phyloP scores from a whole-genome alignment of 1,140 invertebrate genomes.

The Atopsyche davidsoni region DNA sequence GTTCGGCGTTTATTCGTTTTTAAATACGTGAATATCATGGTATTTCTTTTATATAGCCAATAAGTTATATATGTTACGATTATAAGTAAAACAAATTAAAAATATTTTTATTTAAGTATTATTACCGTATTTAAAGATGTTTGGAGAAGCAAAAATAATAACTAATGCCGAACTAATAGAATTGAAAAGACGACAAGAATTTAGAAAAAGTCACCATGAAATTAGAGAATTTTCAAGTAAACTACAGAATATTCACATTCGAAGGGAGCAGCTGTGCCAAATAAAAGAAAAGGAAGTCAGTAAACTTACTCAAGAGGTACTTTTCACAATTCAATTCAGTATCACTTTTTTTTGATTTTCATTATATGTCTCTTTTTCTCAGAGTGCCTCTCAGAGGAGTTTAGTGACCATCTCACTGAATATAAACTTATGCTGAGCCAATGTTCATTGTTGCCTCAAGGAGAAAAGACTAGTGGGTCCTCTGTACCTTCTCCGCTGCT shows the following conservation, averaged over 20 bases:
- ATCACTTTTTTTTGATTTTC: neutral
- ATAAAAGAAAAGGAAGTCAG: slow-evolving; percentile 24
- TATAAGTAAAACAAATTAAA: neutral
- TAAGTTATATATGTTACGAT: neutral
- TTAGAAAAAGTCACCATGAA: slow-evolving; percentile 23
- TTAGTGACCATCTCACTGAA: too few species aligned
- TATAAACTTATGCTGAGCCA: too few species aligned
- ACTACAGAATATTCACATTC: slow-evolving; percentile 10
- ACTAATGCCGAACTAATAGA: neutral
- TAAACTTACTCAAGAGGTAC: slow-evolving; percentile 18
- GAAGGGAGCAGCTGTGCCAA: slow-evolving; percentile 24
- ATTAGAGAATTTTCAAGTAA: slow-evolving; percentile 16
- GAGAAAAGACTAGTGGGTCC: neutral
- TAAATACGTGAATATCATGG: neutral
- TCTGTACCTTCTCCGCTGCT: neutral
- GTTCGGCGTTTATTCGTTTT: too few species aligned
- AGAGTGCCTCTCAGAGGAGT: neutral
- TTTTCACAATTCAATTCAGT: too few species aligned
- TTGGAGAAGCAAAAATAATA: neutral
- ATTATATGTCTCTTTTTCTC: neutral
- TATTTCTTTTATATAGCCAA: neutral
- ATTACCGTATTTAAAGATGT: neutral
- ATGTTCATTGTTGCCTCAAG: neutral
- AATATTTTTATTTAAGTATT: neutral
- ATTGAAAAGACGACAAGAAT: slow-evolving; percentile 3